Evolutionary conservation across 2,113 vertebrate species (phyloP).

Genomic region (Chaenogobius annularis): DNA sequence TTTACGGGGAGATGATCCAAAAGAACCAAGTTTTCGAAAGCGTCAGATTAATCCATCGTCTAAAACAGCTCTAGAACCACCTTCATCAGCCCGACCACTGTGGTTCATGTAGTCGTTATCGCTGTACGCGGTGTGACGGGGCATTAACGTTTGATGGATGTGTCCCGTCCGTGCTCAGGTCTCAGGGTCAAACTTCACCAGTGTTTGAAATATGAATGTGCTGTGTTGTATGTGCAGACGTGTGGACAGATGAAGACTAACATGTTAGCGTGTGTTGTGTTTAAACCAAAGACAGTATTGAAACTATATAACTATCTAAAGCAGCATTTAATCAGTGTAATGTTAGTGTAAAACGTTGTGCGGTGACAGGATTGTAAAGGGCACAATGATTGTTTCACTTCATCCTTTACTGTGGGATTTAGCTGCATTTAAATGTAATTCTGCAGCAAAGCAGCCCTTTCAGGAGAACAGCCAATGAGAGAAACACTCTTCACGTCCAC

Average conservation of each 20-base stretch:
- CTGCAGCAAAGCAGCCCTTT: too few species aligned
- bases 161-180: neutral
- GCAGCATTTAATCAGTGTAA: neutral
- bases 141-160: neutral
- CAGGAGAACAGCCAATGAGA: too few species aligned
- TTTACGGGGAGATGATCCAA: too few species aligned
- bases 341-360: neutral
- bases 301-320: neutral
- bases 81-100: too few species aligned
- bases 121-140: neutral
- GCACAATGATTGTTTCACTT: neutral
- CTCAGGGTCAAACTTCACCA: neutral
- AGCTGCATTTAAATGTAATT: neutral
- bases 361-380: neutral
- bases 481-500: too few species aligned
- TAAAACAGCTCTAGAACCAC: too few species aligned
- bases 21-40: too few species aligned
- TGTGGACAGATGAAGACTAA: neutral
- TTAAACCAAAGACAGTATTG: too few species aligned
- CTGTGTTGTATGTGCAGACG: neutral
- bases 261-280: too few species aligned
- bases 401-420: neutral
- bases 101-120: neutral
- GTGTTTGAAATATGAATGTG: neutral
- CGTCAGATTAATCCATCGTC: too few species aligned